These are phyloP conservation scores for Nannobrachium achirus DNA, from an alignment of 2,113 vertebrate species.

Conservation along the genomic window DNA sequence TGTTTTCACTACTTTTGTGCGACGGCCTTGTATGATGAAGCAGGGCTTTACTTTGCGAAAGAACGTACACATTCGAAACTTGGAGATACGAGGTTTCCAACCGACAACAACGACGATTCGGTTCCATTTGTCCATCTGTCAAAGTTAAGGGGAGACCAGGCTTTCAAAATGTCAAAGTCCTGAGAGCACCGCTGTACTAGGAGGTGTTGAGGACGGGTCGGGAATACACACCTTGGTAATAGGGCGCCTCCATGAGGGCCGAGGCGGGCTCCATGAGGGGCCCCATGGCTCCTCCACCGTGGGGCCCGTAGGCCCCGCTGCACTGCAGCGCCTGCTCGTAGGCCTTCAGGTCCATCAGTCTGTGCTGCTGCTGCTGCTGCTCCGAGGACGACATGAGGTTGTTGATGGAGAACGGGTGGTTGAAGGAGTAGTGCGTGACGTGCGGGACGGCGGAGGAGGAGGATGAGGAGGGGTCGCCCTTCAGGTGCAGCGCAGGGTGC, in stretches of 20 bases:
- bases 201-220: slow-evolving; percentile 97
- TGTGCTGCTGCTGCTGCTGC: slow-evolving; percentile 98
- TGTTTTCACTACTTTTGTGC: too few species aligned
- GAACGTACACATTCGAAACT: too few species aligned
- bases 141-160: too few species aligned
- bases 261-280: slow-evolving; percentile 82
- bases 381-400: slow-evolving; percentile 98
- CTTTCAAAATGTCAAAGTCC: too few species aligned
- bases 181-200: slow-evolving; percentile 75
- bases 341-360: slow-evolving; percentile 98
- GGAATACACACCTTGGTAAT: slow-evolving; percentile 98
- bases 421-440: slow-evolving; percentile 86
- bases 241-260: slow-evolving; percentile 93
- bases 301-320: slow-evolving; percentile 85
- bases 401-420: slow-evolving; percentile 99
- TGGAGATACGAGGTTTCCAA: too few species aligned
- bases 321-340: slow-evolving; percentile 95
- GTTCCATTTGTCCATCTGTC: too few species aligned
- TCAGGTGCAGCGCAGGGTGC: too few species aligned
- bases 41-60: too few species aligned
- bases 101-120: too few species aligned
- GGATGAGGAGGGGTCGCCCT: too few species aligned
- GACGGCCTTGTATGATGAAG: too few species aligned
- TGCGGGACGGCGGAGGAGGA: too few species aligned
- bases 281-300: slow-evolving; percentile 82